Evolutionary conservation across 2,888 invertebrate genomes (phyloP).

Genomic region (Bembecia ichneumoniformis): DNA sequence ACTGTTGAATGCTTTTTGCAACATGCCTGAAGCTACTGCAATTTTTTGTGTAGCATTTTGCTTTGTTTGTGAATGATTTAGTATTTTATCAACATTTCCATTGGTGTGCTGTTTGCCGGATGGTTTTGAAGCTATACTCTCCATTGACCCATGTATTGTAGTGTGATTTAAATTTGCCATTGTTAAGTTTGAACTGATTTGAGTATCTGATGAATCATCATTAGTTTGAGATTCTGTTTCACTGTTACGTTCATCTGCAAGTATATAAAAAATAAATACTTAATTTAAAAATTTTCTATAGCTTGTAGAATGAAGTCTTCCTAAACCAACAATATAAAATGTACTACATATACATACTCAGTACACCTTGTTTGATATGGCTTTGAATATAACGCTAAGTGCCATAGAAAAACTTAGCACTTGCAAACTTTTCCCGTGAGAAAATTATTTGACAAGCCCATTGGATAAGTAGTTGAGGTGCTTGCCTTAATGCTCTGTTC

Average conservation of each 20-base stretch:
- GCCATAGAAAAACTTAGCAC: too few relatives aligned
- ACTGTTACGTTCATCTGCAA: constrained; percentile 85
- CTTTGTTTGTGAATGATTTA: constrained; percentile 47
- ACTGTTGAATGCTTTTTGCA: constrained; percentile 53
- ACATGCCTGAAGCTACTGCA: constrained; percentile 45
- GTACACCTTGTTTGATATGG: too few relatives aligned
- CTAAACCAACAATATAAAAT: too few relatives aligned
- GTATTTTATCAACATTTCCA: constrained; percentile 52
- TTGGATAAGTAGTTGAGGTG: too few relatives aligned
- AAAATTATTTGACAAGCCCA: too few relatives aligned
- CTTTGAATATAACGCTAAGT: too few relatives aligned
- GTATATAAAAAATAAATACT: constrained; percentile 10
- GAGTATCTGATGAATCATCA: constrained; percentile 80
- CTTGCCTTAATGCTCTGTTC: too few relatives aligned
- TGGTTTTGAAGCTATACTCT: constrained; percentile 62
- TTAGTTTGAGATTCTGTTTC: constrained; percentile 90
- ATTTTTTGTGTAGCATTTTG: constrained; percentile 58
- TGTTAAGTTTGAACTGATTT: constrained; percentile 66
- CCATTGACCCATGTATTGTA: constrained; percentile 64
- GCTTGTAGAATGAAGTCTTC: background rate
- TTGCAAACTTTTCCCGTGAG: too few relatives aligned
- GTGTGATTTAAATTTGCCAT: constrained; percentile 60
- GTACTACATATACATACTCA: too few relatives aligned
- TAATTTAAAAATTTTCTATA: background rate
- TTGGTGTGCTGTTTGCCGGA: constrained; percentile 67